Evolutionary conservation across 1,140 invertebrate species (phyloP), one percentile per base, ranked within the genome.

Genomic region (Neoseiulus cucumeris): DNA sequence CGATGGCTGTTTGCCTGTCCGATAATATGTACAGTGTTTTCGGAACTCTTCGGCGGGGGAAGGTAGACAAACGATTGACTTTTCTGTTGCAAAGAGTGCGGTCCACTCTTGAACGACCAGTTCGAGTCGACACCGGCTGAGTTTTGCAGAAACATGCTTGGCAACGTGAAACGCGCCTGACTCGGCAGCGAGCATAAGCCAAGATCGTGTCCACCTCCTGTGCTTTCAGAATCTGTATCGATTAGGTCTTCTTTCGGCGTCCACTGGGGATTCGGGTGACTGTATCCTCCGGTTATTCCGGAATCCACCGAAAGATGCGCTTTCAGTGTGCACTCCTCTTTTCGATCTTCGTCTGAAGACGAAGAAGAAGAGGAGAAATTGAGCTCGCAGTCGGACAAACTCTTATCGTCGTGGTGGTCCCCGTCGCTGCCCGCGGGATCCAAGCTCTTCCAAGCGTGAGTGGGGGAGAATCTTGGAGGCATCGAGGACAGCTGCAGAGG

Each of bases 161-260:
- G 51, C 9, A 59, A 25, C 33, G 51, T 59, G 22, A 59, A 59
- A 20, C 51, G 51, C 33, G 51, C 51, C 33, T 59, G 51, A 25
- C 22, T 59, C 33, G 51, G 51, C 51, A 59, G 9, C 4, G 51
- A 59, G 22, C 51, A 59, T 9, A 25, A 17, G 22, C 25, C 25
- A 1, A 59, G 25, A 25, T 59, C 51, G 14, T 59, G 12, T 17
- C 25, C 33, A 29, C 51, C 51, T 25, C 51, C 51, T n/a, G 51
- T 59, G 9, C 51, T 59, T 25, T 59, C 51, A 14, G 51, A 29
- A 33, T 59, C 51, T 14, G 51, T 59, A 9, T 59, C 51, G 22
- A 59, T 59, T 33, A 59, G 22, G 22, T 59, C 51, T 59, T 59
- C 51, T 59, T 59, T 59, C 22, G 51, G 51, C 51, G 51, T 59